A percentile compares a stretch with the other conserved stretches of the same genome.
Conservation (phyloP, 2,888 invertebrate species). For the Helicoverpa assulta region DNA sequence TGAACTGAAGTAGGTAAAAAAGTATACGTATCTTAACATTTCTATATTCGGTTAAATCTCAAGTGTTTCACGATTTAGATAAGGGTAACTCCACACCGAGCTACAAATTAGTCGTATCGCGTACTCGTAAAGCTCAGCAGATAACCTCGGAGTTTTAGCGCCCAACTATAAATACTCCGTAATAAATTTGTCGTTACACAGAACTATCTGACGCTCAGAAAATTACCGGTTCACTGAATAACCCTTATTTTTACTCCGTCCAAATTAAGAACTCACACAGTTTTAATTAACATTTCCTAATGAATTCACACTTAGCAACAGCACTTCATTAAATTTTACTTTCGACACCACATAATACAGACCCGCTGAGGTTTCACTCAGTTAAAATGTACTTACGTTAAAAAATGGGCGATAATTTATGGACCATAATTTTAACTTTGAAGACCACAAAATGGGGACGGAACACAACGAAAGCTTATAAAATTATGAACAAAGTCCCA, state of each 20-base stretch:
- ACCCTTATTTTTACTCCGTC: slow-evolving; percentile 67
- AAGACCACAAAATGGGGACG: slow-evolving; percentile 37
- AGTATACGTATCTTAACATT: slow-evolving; percentile 3
- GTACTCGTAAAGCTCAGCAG: slow-evolving; percentile 62
- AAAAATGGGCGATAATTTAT: slow-evolving; percentile 46
- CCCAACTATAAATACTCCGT: slow-evolving; percentile 72
- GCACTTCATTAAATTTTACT: slow-evolving; percentile 47
- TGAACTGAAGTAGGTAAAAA: slow-evolving; percentile 32
- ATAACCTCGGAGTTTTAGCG: slow-evolving; percentile 64
- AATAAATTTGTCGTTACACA: slow-evolving; percentile 76
- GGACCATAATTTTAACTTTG: slow-evolving; percentile 49
- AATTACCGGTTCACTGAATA: slow-evolving; percentile 67
- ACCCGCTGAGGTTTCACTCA: slow-evolving; percentile 8
- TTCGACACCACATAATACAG: slow-evolving; percentile 25
- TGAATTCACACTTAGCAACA: slow-evolving; percentile 45
- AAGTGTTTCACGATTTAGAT: slow-evolving; percentile 62
- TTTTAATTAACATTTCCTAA: slow-evolving; percentile 76
- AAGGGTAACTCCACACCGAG: slow-evolving; percentile 53
- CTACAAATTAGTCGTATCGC: slow-evolving; percentile 64
- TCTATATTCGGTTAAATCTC: slow-evolving; percentile 36
- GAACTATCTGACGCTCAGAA: slow-evolving; percentile 70
- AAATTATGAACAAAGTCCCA: slow-evolving; percentile 39
- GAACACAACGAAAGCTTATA: slow-evolving; percentile 49
- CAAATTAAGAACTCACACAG: slow-evolving; percentile 70
- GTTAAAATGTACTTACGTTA: slow-evolving; percentile 21